phyloP scores from a whole-genome alignment of 2,797 vertebrate genomes.

The Hephaestus fuliginosus region DNA sequence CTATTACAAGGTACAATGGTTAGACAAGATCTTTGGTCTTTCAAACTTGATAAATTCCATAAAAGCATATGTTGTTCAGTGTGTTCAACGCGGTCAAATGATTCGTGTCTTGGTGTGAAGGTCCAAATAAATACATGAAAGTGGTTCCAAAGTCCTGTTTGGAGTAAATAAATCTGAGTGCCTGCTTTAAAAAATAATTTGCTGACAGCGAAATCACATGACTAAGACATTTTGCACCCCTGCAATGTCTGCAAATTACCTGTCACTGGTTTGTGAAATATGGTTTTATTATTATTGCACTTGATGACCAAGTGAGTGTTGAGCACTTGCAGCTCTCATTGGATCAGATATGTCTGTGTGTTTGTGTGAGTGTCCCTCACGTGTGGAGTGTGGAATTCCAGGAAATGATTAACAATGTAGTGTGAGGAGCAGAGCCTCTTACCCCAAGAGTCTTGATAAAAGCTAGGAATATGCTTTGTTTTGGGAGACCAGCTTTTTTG shows the following conservation, averaged over 20 bases:
- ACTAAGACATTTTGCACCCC: conserved; percentile 17
- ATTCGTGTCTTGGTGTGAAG: not conserved
- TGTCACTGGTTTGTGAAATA: conserved; percentile 1
- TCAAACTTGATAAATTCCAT: not conserved
- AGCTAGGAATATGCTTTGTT: not conserved
- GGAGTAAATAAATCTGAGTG: conserved; percentile 4
- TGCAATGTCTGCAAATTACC: not conserved
- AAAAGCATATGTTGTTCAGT: not conserved
- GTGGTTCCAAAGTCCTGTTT: conserved; percentile 35
- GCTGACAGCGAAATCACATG: conserved; percentile 6
- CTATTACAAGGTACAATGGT: not conserved
- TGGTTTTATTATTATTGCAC: conserved; percentile 27
- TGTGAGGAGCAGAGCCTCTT: conserved; percentile 22
- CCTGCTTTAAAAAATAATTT: conserved; percentile 7
- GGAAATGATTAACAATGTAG: conserved; percentile 49
- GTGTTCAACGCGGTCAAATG: not conserved
- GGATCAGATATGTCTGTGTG: conserved; percentile 25
- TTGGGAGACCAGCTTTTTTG: not conserved
- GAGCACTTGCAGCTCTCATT: not conserved
- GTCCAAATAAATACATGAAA: not conserved
- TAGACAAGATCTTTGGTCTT: not conserved
- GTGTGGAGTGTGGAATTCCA: conserved; percentile 30
- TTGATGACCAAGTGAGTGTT: not conserved
- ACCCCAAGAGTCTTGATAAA: conserved; percentile 18
- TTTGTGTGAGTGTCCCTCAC: conserved; percentile 15